Evolutionary conservation across 2,113 vertebrate species (phyloP), one percentile per base, ranked within the genome.

Genomic region (Anolis sagrei): DNA sequence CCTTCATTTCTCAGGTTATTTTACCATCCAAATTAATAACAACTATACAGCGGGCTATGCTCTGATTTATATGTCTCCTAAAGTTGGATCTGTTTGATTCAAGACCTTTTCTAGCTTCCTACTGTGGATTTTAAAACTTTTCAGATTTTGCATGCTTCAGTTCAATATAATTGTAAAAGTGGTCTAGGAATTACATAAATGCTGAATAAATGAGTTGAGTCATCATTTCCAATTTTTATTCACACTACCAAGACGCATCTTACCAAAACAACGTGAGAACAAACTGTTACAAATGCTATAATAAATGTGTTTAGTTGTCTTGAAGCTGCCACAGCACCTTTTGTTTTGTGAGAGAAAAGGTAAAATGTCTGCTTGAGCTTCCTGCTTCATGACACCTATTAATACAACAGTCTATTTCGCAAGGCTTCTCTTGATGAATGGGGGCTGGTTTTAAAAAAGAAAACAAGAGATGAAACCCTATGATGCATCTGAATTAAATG

Each of bases 391-490:
- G 61, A 74, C 23, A 61, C 39, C 51, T 74, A 83, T 82, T 58
- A 58, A 72, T 73, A 54, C 73, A 62, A 39, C 70, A 7, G 44
- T 44, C 27, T 83, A 44, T 72, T 85, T 21, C 16, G 36, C 76
- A 78, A 78, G n/a, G 11, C 18, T 73, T 82, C 49, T 72, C 34
- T 61, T 82, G 29, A 64, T 83, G 74, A 83, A 73, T 36, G n/a
- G 74, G 49, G 10, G 49, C 25, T 70, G 18, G 4, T 48, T 66
- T 87, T 76, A 18, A 48, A 66, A 86, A 80, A 11, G 39, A 51
- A 66, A 78, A 82, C 62, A 49, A 49, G 34, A 39, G 29, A 87
- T 70, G 39, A 82, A 82, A 14, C n/a, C 70, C 29, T 68, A 87
- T 78, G 29, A 49, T 62, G 27, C 77, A 68, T 58, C 32, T 32